phyloP scores from a whole-genome alignment of 2,888 invertebrate genomes.

The Protodeltote pygarga region DNA sequence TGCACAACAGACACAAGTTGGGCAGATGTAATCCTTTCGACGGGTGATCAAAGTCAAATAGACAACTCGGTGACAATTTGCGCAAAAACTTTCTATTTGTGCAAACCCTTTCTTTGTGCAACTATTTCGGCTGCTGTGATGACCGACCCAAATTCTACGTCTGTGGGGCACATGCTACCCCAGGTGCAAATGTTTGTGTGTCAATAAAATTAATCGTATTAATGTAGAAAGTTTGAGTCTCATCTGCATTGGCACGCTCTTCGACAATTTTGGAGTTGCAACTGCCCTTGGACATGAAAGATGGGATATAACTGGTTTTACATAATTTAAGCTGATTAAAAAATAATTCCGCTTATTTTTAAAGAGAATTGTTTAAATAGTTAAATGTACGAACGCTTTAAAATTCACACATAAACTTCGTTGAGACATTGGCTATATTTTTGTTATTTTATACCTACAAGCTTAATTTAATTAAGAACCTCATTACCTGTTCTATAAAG shows the following conservation, averaged over 20 bases:
- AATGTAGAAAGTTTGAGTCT: conserved; percentile 1
- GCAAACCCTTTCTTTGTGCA: conserved; percentile 69
- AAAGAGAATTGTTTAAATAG: too few species aligned
- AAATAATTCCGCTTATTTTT: too few species aligned
- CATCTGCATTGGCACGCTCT: conserved; percentile 13
- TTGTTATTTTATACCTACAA: conserved; percentile 1
- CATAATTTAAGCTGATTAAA: too few species aligned
- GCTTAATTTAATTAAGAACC: conserved; percentile 21
- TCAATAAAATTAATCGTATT: conserved; percentile 16
- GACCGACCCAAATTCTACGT: conserved; percentile 35
- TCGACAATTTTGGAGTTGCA: neutral
- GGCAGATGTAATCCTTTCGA: conserved; percentile 37
- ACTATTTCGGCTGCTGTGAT: conserved; percentile 55
- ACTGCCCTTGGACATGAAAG: too few species aligned
- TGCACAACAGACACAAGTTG: conserved; percentile 61
- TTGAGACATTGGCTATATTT: conserved; percentile 14
- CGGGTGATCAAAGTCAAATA: conserved; percentile 56
- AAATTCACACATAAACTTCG: too few species aligned
- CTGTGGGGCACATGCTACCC: conserved; percentile 57
- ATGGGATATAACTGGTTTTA: too few species aligned
- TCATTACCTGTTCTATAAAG: conserved; percentile 9
- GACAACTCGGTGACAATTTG: conserved; percentile 49
- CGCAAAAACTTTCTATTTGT: conserved; percentile 69
- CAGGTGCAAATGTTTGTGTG: conserved; percentile 60
- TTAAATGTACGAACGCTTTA: too few species aligned